Evolutionary conservation across 2,113 vertebrate genomes (phyloP), one percentile per base, ranked within the genome.

Genomic region (Bathybates hornii): DNA sequence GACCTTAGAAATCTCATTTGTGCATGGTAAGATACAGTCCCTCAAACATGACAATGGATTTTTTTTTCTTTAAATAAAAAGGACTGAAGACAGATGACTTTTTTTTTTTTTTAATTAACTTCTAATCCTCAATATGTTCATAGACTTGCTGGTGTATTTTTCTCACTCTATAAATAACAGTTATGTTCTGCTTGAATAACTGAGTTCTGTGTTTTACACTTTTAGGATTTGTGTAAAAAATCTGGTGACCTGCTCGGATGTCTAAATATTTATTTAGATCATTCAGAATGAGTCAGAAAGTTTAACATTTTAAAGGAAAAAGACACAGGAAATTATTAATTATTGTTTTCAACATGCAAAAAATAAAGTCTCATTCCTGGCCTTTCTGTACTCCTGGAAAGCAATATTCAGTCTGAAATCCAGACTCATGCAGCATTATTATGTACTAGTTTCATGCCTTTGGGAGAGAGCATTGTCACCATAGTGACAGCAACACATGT

Each of bases 401-500:
- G 95, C 16, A 76, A 85, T 79, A 57, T 85, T 90, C 76, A 57
- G 78, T 91, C 78, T 83, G 68, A 85, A 79, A 86, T 87, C 79
- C 61, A 10, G 27, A 93, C 85, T 86, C 91, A 87, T 90, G 91
- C 82, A 93, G 93, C 84, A 85, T 88, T 91, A 85, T 94, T 92
- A 92, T 94, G 90, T 84, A 93, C 83, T 85, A 82, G 36, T 36
- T 89, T 91, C 86, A 80, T 78, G 89, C 89, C 82, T 86, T 82
- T 71, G 63, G 78, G 63, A 88, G 79, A 92, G 87, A 9, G 83
- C 78, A 81, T 63, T 27, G 84, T 92, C 86, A 50, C 92, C 94
- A 91, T 94, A 94, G 92, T 93, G 95, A 95, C 90, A 90, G 93
- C 88, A 87, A 94, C 93, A 96, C 94, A 95, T 95, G 94, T 87